Base-by-base conservation (phyloP, 2,888 invertebrate genomes). In the Apodemia hepburni region DNA sequence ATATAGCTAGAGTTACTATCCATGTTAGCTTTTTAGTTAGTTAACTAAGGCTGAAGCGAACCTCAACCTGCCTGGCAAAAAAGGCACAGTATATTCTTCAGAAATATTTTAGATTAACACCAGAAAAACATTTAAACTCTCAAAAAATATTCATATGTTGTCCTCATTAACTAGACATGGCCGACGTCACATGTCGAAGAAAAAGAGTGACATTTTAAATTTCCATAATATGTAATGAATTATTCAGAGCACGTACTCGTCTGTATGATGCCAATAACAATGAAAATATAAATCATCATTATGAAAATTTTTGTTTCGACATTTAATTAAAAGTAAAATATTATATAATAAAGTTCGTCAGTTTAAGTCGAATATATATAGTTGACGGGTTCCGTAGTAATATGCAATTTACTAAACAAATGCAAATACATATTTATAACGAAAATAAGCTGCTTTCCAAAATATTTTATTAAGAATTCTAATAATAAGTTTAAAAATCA, bases 271-370 rank as follows among this genome's bases (percentile, higher is more conserved):
- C 51, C 51, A 51, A 51, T 51, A 51, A 51, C 51, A 51, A 51
- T 51, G 12, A 22, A 51, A 22, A 51, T 51, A 51, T 51, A 51
- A 51, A 51, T 51, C 22, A 51, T 51, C 51, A 22, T 51, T 51
- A 22, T 22, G 51, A 51, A 51, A 51, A 51, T 51, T 22, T 51
- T 51, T 12, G 51, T 11, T 22, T 51, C 51, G 51, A 51, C 51
- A 51, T 51, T 49, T 49, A 49, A 18, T 49, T 22, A 22, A 51
- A 47, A 47, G 45, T 45, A 15, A 45, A 45, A 45, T 45, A 45
- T 45, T 45, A 45, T n/a, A 42, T 42, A 42, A 42, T 42, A 42
- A 42, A n/a, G 15, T 42, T 1, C 5, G 42, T 42, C n/a, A 45
- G n/a, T 6, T 11, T 35, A 38, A 38, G 38, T 38, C 11, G 42